Evolutionary conservation across 2,113 vertebrate genomes (phyloP).

Genomic region (Asarcornis scutulata): DNA sequence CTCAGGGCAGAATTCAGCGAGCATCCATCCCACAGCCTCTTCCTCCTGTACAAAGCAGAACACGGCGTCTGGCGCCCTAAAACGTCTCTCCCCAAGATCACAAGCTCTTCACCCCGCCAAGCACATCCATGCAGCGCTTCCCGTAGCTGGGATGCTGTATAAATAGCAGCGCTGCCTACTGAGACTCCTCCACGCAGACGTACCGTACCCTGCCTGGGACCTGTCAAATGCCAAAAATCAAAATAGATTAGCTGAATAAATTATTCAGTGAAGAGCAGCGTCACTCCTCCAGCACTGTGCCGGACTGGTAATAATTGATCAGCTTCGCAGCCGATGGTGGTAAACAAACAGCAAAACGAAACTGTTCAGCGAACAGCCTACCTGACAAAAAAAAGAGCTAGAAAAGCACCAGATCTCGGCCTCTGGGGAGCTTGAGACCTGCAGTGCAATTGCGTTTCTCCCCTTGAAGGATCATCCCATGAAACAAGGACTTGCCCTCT

Average conservation of each 20-base stretch:
- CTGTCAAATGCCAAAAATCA: conserved; percentile 5
- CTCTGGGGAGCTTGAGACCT: not conserved
- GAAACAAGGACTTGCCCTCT: not conserved
- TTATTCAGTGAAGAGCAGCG: not conserved
- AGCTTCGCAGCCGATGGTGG: not conserved
- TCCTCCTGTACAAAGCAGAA: not conserved
- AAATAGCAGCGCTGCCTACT: not conserved
- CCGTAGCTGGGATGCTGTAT: not conserved
- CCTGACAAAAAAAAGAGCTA: not conserved
- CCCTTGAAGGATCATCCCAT: not conserved
- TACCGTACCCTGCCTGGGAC: not conserved
- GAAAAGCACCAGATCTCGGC: not conserved
- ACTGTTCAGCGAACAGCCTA: not conserved
- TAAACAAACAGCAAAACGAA: not conserved
- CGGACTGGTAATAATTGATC: not conserved
- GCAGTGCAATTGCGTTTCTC: not conserved
- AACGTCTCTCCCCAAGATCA: not conserved
- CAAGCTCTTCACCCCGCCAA: not conserved
- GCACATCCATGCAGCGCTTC: not conserved
- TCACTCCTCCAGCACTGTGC: not conserved
- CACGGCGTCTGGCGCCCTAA: not conserved
- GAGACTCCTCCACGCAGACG: not conserved
- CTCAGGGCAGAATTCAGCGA: not conserved
- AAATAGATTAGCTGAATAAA: conserved; percentile 5
- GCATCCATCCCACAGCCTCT: accelerated